phyloP scores from a whole-genome alignment of 92 coral and sea anemone genomes.

The Umimayanthus chanpuru region DNA sequence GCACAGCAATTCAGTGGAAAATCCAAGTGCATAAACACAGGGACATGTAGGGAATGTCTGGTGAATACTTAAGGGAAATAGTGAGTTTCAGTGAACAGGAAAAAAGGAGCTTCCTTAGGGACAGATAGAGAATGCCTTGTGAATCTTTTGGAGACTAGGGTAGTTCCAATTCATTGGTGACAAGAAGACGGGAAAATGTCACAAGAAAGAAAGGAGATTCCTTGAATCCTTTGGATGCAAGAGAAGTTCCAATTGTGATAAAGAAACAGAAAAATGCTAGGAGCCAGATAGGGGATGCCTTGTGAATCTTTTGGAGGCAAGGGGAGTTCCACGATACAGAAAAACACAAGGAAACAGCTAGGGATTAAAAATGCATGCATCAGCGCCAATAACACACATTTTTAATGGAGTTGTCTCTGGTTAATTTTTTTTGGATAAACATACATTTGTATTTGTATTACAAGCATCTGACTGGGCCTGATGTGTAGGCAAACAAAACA shows the following conservation, averaged over 20 bases:
- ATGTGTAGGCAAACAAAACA: not conserved
- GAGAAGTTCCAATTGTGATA: not conserved
- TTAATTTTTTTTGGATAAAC: too few species aligned
- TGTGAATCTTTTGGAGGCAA: not conserved
- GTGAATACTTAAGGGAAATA: too few species aligned
- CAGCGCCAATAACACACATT: not conserved
- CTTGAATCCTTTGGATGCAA: not conserved
- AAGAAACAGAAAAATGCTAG: too few species aligned
- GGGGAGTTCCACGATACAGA: not conserved
- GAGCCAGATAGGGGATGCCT: too few species aligned
- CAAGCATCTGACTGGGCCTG: not conserved
- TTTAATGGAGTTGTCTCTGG: too few species aligned
- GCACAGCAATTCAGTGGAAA: too few species aligned
- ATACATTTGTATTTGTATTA: not conserved
- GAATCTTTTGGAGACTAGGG: not conserved
- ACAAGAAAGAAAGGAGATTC: not conserved
- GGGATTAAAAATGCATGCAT: not conserved
- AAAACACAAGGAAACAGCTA: not conserved
- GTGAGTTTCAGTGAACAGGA: too few species aligned
- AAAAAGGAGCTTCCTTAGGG: too few species aligned
- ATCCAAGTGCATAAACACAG: too few species aligned
- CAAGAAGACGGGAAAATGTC: too few species aligned
- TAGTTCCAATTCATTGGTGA: not conserved
- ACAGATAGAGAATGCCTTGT: not conserved
- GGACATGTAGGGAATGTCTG: too few species aligned